A percentile compares a stretch with the other conserved stretches of the same genome.
Conservation (phyloP, 2,797 vertebrate species). For the Acrossocheilus fasciatus region DNA sequence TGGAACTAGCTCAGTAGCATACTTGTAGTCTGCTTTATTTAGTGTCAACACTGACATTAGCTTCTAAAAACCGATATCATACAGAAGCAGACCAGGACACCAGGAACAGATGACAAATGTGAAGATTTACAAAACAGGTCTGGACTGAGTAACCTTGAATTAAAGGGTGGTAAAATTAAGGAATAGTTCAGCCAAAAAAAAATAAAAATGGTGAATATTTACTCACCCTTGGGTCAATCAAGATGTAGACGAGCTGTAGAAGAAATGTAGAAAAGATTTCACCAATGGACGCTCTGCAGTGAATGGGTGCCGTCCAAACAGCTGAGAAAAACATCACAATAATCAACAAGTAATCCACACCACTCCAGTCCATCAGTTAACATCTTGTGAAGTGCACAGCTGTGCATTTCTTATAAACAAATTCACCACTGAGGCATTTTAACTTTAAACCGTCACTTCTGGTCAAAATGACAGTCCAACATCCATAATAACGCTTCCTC, state of each 20-base stretch:
- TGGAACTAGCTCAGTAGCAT: conserved; percentile 11
- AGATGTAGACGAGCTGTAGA: not conserved
- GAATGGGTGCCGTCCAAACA: not conserved
- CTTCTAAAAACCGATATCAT: not conserved
- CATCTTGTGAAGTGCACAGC: too few relatives aligned
- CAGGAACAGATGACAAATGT: not conserved
- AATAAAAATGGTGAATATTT: not conserved
- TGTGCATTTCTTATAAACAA: not conserved
- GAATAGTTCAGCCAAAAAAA: not conserved
- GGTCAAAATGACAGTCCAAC: too few relatives aligned
- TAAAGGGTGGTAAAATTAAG: not conserved
- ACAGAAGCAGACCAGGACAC: conserved; percentile 7
- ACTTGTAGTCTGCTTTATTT: conserved; percentile 34
- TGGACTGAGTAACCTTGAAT: not conserved
- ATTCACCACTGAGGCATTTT: not conserved
- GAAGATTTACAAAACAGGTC: not conserved
- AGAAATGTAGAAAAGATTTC: not conserved
- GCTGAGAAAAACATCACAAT: not conserved
- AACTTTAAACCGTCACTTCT: too few relatives aligned
- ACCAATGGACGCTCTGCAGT: too few relatives aligned
- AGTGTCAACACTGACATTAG: conserved; percentile 11
- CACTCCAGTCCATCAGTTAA: not conserved
- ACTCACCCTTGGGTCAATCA: not conserved
- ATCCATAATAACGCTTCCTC: too few relatives aligned
- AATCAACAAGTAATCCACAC: too few relatives aligned